Evolutionary conservation across 1,140 invertebrate species (phyloP), one percentile per base, ranked within the genome.

Genomic region (Aphelenchoides besseyi): DNA sequence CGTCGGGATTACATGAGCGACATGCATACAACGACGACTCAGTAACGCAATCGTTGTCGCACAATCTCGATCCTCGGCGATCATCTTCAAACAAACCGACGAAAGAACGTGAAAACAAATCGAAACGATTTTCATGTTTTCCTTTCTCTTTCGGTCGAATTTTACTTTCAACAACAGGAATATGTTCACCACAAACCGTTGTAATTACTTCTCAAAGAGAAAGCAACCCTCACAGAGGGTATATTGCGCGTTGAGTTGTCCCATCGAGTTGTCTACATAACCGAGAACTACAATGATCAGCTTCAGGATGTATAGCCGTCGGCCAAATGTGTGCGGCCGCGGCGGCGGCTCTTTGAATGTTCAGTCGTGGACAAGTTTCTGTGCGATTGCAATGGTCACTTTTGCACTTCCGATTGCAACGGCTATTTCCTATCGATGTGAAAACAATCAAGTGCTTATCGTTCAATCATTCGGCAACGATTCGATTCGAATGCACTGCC

Each of bases 401-500:
- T 32, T 66, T 12, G 9, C 36, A 1, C 63, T 66, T 32, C 32
- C 30, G 32, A 28, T 16, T 26, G 63, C 30, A 29, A 12, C 16
- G n/a, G 63, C 26, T 70, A 81, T 78, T 30, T 78, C 78, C 3
- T 80, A 80, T 59, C 74, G 78, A 35, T 80, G 79, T 62, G 80
- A 80, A 59, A 75, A 81, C 26, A 72, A 82, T 68, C 77, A 80
- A 37, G 78, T 83, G 23, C 59, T 83, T 9, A 82, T 83, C 23
- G 82, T 83, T 3, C 82, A 83, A 70, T 77, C 55, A 1, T 83
- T 83, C 62, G 82, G 82, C 16, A 83, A 83, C 73, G 82, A 83
- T 57, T 83, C 82, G n/a, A 83, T 83, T 55, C 76, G 82, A 68
- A 83, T 83, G 82, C 82, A 83, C 67, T 83, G 82, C 72, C 83